phyloP scores from a whole-genome alignment of 2,888 invertebrate species.

The Eupithecia subfuscata region DNA sequence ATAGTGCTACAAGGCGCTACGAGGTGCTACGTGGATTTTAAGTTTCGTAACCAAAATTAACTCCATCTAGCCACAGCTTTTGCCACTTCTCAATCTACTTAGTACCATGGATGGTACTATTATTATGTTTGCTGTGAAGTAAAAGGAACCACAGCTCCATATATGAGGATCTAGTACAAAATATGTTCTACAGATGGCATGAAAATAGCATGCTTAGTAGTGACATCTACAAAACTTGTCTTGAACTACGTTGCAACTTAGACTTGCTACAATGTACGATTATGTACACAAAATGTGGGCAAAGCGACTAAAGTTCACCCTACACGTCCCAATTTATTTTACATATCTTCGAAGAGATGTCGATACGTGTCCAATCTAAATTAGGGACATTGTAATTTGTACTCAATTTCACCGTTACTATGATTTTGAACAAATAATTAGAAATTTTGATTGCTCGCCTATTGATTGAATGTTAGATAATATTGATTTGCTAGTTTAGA shows the following conservation, averaged over 20 bases:
- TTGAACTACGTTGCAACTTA: constrained; percentile 12
- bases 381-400: background rate
- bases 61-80: background rate
- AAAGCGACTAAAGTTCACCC: background rate
- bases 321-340: constrained; percentile 17
- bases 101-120: background rate
- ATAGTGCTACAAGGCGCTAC: background rate
- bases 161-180: background rate
- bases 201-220: background rate
- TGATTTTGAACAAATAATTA: background rate
- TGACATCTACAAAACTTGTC: constrained; percentile 29
- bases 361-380: constrained; percentile 22
- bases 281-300: background rate
- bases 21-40: background rate
- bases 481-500: background rate
- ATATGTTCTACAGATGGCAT: constrained; percentile 4
- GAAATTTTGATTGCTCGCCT: background rate
- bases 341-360: constrained; percentile 41
- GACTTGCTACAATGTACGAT: background rate
- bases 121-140: background rate
- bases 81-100: background rate
- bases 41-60: background rate
- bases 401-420: background rate
- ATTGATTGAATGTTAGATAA: background rate
- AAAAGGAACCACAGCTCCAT: background rate